A percentile compares a stretch with the other conserved stretches of the same genome.
These are phyloP conservation scores for Lithophane leautieri DNA, from an alignment of 2,888 invertebrate species.

Conservation along the genomic window DNA sequence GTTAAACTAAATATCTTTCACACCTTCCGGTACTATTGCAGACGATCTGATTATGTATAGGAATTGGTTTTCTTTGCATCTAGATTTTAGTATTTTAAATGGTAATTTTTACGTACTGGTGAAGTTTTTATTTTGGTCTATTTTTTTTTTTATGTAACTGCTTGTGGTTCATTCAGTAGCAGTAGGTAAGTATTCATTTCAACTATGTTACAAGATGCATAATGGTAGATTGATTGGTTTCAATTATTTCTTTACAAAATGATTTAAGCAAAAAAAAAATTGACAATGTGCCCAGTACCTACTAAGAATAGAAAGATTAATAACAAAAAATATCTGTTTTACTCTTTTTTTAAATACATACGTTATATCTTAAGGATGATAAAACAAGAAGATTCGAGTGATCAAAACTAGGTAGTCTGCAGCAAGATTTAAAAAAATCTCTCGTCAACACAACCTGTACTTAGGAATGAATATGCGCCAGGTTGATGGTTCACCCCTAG, in stretches of 20 bases:
- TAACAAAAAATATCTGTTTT: too few species aligned
- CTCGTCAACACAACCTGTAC: neutral
- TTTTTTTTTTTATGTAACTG: too few species aligned
- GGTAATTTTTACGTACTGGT: neutral
- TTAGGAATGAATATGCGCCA: neutral
- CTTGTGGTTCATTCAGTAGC: too few species aligned
- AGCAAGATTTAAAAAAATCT: neutral
- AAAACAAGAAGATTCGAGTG: neutral
- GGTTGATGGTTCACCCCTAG: neutral
- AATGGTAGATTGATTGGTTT: too few species aligned
- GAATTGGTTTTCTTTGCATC: constrained; percentile 1
- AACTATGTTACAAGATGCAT: too few species aligned
- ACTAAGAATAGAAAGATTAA: too few species aligned
- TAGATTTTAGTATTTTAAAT: neutral
- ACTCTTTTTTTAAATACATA: too few species aligned
- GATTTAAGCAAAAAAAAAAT: neutral
- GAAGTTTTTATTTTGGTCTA: neutral
- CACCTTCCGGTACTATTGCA: constrained; percentile 16
- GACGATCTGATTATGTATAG: constrained; percentile 6
- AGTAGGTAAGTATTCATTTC: too few species aligned
- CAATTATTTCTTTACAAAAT: neutral
- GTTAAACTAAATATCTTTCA: constrained; percentile 47
- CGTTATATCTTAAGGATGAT: neutral
- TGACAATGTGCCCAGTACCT: too few species aligned
- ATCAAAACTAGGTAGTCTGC: neutral